phyloP scores from a whole-genome alignment of 1,140 invertebrate genomes.

The Saccostrea cuccullata region DNA sequence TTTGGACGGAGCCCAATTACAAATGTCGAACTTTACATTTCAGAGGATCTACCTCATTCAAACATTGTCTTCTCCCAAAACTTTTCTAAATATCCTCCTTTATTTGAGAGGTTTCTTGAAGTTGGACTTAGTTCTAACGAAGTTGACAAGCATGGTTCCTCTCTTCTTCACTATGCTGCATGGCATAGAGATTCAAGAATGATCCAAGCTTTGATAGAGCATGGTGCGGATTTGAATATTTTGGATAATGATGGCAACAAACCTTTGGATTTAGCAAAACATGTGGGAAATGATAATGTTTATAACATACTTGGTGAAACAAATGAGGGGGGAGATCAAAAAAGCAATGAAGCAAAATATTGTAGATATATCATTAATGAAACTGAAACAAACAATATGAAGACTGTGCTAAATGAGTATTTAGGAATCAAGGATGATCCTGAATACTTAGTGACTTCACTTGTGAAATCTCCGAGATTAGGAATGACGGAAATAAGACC shows the following conservation, averaged over 20 bases:
- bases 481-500: neutral
- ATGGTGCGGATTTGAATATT: constrained; percentile 8
- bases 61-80: neutral
- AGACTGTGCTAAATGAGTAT: neutral
- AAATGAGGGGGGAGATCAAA: neutral
- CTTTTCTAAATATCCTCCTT: neutral
- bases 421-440: neutral
- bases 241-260: neutral
- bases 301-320: neutral
- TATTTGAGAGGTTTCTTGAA: neutral
- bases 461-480: neutral
- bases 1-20: constrained; percentile 27
- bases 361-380: neutral
- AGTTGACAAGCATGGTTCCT: neutral
- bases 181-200: neutral
- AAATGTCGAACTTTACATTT: neutral
- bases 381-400: neutral
- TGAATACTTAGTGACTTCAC: neutral
- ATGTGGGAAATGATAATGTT: neutral
- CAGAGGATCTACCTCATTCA: neutral
- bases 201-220: neutral
- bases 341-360: neutral
- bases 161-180: constrained; percentile 25
- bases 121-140: neutral
- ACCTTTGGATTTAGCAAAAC: neutral